A percentile compares a stretch with the other conserved stretches of the same genome.
Evolutionary conservation across 2,888 invertebrate species (phyloP).

Genomic region (Xanthia togata): DNA sequence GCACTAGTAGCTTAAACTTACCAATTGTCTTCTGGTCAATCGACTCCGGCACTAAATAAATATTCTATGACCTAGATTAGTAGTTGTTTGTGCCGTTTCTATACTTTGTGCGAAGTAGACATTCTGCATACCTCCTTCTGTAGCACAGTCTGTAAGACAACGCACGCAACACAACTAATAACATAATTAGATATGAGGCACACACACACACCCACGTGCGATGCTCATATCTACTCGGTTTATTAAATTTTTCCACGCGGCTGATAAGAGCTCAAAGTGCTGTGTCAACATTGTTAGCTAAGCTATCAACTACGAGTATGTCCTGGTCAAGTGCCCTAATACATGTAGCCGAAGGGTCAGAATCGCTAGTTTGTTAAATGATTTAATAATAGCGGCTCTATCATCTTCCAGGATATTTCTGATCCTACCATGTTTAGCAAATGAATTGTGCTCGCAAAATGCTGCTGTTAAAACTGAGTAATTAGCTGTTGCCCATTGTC

Average conservation of each 20-base stretch:
- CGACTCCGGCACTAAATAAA: no score
- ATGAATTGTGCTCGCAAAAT: not conserved
- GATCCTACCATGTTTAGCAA: not conserved
- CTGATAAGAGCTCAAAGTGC: constrained; percentile 43
- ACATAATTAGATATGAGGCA: constrained; percentile 62
- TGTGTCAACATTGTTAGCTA: constrained; percentile 41
- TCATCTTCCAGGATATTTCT: not conserved
- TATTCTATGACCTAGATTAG: not conserved
- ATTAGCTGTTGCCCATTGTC: not conserved
- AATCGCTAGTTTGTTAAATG: not conserved
- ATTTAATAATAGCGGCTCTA: constrained; percentile 4
- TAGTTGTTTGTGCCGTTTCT: not conserved
- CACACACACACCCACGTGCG: constrained; percentile 33
- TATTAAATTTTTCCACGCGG: constrained; percentile 52
- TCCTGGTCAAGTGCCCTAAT: constrained; percentile 42
- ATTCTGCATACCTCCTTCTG: constrained; percentile 18
- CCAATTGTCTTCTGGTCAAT: not conserved
- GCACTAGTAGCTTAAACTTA: not conserved
- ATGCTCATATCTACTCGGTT: constrained; percentile 36
- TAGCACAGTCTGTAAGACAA: constrained; percentile 10
- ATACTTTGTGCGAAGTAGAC: constrained; percentile 8
- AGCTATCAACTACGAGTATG: constrained; percentile 30
- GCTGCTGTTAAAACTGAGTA: not conserved
- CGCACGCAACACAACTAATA: constrained; percentile 61
- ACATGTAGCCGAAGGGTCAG: not conserved